Evolutionary conservation across 2,888 invertebrate genomes (phyloP).

Genomic region (Thymelicus lineola): DNA sequence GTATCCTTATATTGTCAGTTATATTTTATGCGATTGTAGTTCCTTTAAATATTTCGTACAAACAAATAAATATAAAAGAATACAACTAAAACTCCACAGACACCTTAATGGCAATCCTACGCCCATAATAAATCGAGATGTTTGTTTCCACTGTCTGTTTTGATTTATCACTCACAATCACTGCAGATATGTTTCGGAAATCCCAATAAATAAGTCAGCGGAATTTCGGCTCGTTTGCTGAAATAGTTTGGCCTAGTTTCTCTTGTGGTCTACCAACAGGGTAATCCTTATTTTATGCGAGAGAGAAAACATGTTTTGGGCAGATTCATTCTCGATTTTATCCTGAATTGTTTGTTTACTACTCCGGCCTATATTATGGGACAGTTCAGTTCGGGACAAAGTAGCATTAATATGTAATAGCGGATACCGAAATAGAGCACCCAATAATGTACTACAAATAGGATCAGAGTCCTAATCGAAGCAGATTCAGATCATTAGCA

Average conservation of each 20-base stretch:
- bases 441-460: too few relatives aligned
- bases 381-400: too few relatives aligned
- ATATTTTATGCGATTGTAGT: not conserved
- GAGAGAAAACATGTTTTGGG: slow-evolving; percentile 65
- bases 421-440: too few relatives aligned
- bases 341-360: slow-evolving; percentile 45
- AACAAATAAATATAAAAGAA: not conserved
- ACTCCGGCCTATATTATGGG: not conserved
- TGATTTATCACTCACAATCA: slow-evolving; percentile 34
- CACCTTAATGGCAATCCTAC: not conserved
- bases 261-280: slow-evolving; percentile 49
- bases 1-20: too few relatives aligned
- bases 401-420: too few relatives aligned
- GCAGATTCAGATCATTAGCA: too few relatives aligned
- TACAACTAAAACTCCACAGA: not conserved
- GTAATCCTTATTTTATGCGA: slow-evolving; percentile 48
- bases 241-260: slow-evolving; percentile 68
- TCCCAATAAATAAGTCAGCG: slow-evolving; percentile 52
- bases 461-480: too few relatives aligned
- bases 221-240: slow-evolving; percentile 50
- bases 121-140: slow-evolving; percentile 15
- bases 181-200: slow-evolving; percentile 37
- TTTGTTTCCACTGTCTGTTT: slow-evolving; percentile 14
- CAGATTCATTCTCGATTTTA: slow-evolving; percentile 47
- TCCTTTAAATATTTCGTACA: not conserved